Evolutionary conservation across 2,797 vertebrate genomes (phyloP), one percentile per base, ranked within the genome.

Genomic region (Salarias fasciatus): DNA sequence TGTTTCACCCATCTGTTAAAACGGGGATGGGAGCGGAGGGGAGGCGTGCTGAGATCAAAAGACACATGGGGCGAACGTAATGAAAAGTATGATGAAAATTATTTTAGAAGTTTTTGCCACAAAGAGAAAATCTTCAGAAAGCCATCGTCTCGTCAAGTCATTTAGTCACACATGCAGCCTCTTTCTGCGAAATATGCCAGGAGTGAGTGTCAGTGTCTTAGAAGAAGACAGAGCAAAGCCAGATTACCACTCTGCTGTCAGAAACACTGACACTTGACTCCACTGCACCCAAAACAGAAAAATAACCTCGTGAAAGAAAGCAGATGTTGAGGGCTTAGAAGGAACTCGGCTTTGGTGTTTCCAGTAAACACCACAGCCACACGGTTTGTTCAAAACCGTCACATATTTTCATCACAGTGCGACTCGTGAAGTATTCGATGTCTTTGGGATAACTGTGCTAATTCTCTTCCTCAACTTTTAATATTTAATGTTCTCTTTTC

Each of bases 21-120:
- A 62, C 75, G 61, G 77, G 84, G 80, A 88, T 85, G 80, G 84
- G 86, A 81, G 82, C 69, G 48, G 68, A 75, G 55, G 52, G 70
- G 70, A 72, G n/a, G 35, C 85, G 51, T 84, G 88, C 79, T 86
- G 89, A 86, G 85, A 89, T 92, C 85, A 92, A 90, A 91, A 81
- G 85, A 86, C 84, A 86, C 85, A 80, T 76, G 77, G 50, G 51
- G 76, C 80, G 79, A 83, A 71, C 54, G 53, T 73, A 59, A 81
- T 77, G 64, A 58, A 83, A 81, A 78, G 64, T 73, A 49, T 7
- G 52, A 65, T 64, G 59, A 69, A 73, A 80, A 72, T 60, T 77
- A 77, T 72, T 80, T 77, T 59, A 43, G 53, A 78, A 76, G 73
- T 87, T 86, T n/a, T 69, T 65, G 41, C 50, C 30, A 53, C 11